Percentiles rank a stretch among this genome's conserved stretches.
Evolutionary conservation across 2,888 invertebrate species (phyloP).

Genomic region (Muschampia plurimacula): DNA sequence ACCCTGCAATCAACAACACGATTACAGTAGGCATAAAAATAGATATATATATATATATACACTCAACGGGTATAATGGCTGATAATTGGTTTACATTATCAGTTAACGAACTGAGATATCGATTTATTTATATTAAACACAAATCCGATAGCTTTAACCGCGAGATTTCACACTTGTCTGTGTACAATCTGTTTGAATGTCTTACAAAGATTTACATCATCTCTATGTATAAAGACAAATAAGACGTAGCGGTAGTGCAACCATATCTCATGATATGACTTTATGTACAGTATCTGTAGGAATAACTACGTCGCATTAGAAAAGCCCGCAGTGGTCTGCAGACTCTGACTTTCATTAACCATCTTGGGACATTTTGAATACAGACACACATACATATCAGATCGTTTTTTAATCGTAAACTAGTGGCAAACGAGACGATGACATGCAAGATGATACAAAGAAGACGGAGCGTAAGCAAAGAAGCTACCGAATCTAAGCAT

Average conservation of each 20-base stretch:
- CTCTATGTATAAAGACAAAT: constrained; percentile 17
- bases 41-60: constrained; percentile 43
- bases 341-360: too few relatives aligned
- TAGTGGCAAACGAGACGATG: too few relatives aligned
- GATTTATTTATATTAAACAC: constrained; percentile 57
- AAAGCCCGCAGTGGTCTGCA: background rate
- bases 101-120: constrained; percentile 58
- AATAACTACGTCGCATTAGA: background rate
- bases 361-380: too few relatives aligned
- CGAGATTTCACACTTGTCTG: constrained; percentile 47
- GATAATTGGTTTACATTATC: constrained; percentile 57
- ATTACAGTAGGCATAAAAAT: constrained; percentile 36
- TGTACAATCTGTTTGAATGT: constrained; percentile 15
- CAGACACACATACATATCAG: too few relatives aligned
- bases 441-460: too few relatives aligned
- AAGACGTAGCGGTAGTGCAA: constrained; percentile 8
- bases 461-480: too few relatives aligned
- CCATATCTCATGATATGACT: background rate
- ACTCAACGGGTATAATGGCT: constrained; percentile 43
- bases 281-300: background rate
- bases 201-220: constrained; percentile 27
- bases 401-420: too few relatives aligned
- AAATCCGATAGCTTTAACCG: constrained; percentile 58
- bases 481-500: too few relatives aligned
- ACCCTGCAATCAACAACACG: background rate